Evolutionary conservation across 1,140 invertebrate species (phyloP).

Genomic region (Glossosoma conforme): DNA sequence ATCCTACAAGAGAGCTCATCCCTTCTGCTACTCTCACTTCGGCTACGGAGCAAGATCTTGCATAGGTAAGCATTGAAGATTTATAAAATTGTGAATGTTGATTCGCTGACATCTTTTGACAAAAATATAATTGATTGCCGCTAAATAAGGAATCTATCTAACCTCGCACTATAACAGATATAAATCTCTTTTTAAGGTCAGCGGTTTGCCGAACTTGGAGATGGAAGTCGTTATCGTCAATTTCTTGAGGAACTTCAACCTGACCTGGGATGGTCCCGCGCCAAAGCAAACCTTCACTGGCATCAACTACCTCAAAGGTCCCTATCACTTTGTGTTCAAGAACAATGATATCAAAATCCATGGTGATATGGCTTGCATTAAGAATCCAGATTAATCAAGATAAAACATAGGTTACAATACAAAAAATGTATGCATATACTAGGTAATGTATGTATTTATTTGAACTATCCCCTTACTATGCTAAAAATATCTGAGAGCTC

Average conservation of each 20-base stretch:
- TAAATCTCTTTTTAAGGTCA: no score
- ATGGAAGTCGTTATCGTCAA: constrained; percentile 59
- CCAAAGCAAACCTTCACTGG: constrained; percentile 32
- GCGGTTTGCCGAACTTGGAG: constrained; percentile 68
- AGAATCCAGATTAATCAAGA: no score
- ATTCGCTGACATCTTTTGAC: no score
- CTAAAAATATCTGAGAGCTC: no score
- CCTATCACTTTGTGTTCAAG: constrained; percentile 43
- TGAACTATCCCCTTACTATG: no score
- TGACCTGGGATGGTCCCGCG: constrained; percentile 49
- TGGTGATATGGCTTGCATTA: background rate
- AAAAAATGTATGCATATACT: no score
- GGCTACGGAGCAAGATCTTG: constrained; percentile 58
- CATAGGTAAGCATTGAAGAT: no score
- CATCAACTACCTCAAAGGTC: constrained; percentile 39
- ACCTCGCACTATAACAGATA: constrained; percentile 53
- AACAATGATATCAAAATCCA: constrained; percentile 10
- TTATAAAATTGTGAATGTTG: no score
- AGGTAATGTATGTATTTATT: no score
- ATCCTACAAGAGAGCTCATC: constrained; percentile 46
- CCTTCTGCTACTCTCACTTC: constrained; percentile 56
- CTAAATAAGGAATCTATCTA: constrained; percentile 33
- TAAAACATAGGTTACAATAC: no score
- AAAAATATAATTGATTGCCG: background rate
- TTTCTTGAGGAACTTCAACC: constrained; percentile 53